phyloP scores from a whole-genome alignment of 92 coral and sea anemone genomes.

The Micromussa lordhowensis region DNA sequence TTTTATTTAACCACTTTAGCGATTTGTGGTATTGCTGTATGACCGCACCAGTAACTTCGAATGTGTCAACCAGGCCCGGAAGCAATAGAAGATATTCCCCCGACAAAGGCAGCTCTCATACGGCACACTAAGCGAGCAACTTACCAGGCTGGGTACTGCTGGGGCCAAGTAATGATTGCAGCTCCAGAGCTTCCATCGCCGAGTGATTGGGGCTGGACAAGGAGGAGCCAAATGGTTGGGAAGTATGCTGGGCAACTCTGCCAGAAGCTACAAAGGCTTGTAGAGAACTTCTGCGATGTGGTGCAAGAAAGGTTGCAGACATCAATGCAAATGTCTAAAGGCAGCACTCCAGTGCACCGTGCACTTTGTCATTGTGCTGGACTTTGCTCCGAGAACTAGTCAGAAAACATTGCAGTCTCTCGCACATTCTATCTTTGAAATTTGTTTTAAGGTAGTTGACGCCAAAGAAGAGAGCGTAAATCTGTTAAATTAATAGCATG shows the following conservation, averaged over 20 bases:
- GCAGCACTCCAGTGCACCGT: no score
- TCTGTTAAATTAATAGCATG: no score
- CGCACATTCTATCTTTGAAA: not conserved
- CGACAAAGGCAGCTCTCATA: conserved; percentile 59
- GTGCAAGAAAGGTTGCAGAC: no score
- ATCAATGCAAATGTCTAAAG: no score
- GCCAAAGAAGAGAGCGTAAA: no score
- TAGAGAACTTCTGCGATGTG: no score
- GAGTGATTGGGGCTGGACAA: conserved; percentile 58
- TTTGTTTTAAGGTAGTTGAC: no score
- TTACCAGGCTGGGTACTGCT: conserved; percentile 65
- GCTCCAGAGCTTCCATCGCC: conserved; percentile 56
- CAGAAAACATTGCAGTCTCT: no score
- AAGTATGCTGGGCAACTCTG: not conserved
- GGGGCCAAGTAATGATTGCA: conserved; percentile 47
- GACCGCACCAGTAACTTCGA: conserved; percentile 54
- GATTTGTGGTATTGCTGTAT: conserved; percentile 43
- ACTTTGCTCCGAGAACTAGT: no score
- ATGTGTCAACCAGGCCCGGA: conserved; percentile 55
- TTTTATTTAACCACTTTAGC: conserved; percentile 10
- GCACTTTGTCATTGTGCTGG: no score
- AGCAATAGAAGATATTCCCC: conserved; percentile 59
- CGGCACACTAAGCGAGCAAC: conserved; percentile 53
- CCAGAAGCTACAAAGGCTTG: no score
- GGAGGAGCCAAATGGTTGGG: conserved; percentile 1